phyloP scores from a whole-genome alignment of 2,888 invertebrate species.

The Pachydiplax longipennis region DNA sequence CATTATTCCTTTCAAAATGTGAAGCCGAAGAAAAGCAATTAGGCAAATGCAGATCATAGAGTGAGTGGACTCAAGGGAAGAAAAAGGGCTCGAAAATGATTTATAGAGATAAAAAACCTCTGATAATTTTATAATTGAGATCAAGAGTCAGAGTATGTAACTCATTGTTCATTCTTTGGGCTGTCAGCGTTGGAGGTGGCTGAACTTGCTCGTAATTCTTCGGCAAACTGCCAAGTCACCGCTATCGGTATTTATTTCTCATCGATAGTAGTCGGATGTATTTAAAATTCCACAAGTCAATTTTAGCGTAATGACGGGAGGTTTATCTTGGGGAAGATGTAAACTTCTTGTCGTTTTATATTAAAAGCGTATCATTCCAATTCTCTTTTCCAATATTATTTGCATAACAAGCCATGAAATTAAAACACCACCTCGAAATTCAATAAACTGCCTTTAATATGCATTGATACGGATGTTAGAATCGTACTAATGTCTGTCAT shows the following conservation, averaged over 20 bases:
- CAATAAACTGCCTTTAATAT: too few relatives aligned
- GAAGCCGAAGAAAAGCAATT: background rate
- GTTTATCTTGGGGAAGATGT: background rate
- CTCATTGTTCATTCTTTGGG: background rate
- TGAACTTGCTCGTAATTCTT: background rate
- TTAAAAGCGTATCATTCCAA: background rate
- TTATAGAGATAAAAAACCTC: background rate
- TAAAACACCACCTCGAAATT: too few relatives aligned
- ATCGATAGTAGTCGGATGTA: background rate
- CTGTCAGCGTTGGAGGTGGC: background rate
- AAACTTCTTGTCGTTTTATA: background rate
- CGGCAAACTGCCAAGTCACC: background rate
- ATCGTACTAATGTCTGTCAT: too few relatives aligned
- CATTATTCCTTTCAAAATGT: background rate
- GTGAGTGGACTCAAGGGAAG: background rate
- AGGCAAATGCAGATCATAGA: background rate
- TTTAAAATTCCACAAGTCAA: background rate
- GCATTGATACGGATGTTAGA: too few relatives aligned
- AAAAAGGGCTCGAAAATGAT: background rate
- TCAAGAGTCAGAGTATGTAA: background rate
- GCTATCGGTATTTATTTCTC: background rate
- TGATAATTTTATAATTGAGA: background rate
- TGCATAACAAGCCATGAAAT: too few relatives aligned
- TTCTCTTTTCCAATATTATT: too few relatives aligned
- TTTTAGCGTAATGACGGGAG: background rate